Base-by-base conservation (phyloP, 2,888 invertebrate species). In the Thalpophila matura region DNA sequence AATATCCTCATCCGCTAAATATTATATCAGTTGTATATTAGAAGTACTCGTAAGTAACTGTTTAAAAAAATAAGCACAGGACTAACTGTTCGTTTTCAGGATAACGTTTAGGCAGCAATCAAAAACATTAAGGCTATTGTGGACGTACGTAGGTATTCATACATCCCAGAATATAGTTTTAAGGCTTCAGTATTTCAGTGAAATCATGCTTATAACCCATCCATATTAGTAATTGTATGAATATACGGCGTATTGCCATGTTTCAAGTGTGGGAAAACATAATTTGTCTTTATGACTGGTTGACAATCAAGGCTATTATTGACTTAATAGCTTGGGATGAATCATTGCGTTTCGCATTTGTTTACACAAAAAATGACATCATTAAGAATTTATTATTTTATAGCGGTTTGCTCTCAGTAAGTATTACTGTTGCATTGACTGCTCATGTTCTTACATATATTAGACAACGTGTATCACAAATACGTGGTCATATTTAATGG, bases 241-340 rank as follows among this genome's bases (percentile, higher is more conserved):
- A 22, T 33, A 16, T 12, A 35, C 20, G 4, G 6, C 16, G 33
- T 43, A 22, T 45, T 57, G 16, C 47, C 49, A 26, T 54, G 55
- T n/a, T 69, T 35, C 12, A 35, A 60, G 62, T 56, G 70, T 77
- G 78, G 68, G 77, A 82, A 80, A 72, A 53, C 40, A 45, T 49
- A 35, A 60, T 56, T 55, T 65, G 47, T 47, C 27, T 61, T 26
- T 55, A 56, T 22, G 43, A 54, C 43, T 24, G 38, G 51, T 59
- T 61, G 64, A 66, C 62, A 73, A 62, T 64, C 62, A 54, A 55
- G 65, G 65, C 37, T 43, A 37, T 66, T 63, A 74, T 71, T 59
- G 35, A 60, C 60, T 43, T 70, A 77, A 72, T 64, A 46, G 50
- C 57, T 24, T 14, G 7, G 14, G 29, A 55, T 68, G 73, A 75